Percentiles rank a stretch among this genome's conserved stretches.
Conservation (phyloP, 2,888 invertebrate genomes). For the Urechis unicinctus region DNA sequence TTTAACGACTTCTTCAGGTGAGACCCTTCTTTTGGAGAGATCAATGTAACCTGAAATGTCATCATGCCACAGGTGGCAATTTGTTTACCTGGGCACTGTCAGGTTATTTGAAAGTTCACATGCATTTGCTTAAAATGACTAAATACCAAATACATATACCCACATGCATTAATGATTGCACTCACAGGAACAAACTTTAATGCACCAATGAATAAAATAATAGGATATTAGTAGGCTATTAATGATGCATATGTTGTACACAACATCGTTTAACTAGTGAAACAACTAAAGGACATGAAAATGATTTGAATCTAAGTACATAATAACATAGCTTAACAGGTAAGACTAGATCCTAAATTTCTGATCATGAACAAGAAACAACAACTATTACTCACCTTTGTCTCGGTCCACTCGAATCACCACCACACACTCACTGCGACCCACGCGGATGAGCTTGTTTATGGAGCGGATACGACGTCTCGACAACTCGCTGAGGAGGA, state of each 20-base stretch:
- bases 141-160: too few species aligned
- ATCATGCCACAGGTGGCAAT: too few species aligned
- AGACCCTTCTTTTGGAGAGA: constrained; percentile 96
- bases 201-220: too few species aligned
- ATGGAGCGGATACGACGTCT: constrained; percentile 97
- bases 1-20: constrained; percentile 94
- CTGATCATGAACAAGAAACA: neutral
- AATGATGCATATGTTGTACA: constrained; percentile 1
- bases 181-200: too few species aligned
- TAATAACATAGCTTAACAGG: neutral
- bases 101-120: too few species aligned
- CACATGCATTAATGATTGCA: too few species aligned
- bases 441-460: constrained; percentile 97
- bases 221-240: too few species aligned
- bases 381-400: constrained; percentile 64
- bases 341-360: neutral
- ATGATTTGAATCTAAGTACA: neutral
- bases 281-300: neutral
- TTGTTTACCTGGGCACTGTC: too few species aligned
- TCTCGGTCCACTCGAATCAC: constrained; percentile 99
- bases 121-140: too few species aligned
- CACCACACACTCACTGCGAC: constrained; percentile 97
- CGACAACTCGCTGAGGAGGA: constrained; percentile 93
- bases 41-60: constrained; percentile 82
- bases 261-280: neutral